Conservation (phyloP, 2,797 vertebrate species). For the Chaunax sp. region DNA sequence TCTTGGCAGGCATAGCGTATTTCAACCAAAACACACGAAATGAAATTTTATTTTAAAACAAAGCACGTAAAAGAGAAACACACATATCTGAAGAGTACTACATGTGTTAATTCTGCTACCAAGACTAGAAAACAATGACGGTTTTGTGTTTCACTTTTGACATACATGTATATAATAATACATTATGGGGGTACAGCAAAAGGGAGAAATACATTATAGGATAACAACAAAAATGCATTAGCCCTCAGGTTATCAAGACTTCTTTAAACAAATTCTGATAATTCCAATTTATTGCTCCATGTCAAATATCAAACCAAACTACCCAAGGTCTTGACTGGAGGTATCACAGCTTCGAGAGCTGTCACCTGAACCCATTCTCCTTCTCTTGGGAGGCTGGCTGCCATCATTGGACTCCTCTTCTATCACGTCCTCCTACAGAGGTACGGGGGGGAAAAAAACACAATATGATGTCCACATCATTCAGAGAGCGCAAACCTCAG, state of each 20-base stretch:
- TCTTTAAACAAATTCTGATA: background rate
- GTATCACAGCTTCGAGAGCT: slow-evolving; percentile 96
- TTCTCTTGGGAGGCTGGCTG: slow-evolving; percentile 93
- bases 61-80: too few relatives aligned
- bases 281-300: background rate
- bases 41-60: too few relatives aligned
- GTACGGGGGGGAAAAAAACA: background rate
- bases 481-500: background rate
- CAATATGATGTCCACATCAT: background rate
- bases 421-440: slow-evolving; percentile 88
- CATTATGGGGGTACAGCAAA: background rate
- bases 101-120: too few relatives aligned
- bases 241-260: background rate
- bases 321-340: slow-evolving; percentile 93
- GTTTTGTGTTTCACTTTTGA: background rate
- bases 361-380: slow-evolving; percentile 95
- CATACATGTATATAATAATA: background rate
- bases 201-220: background rate
- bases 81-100: too few relatives aligned
- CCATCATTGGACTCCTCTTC: slow-evolving; percentile 96
- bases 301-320: slow-evolving; percentile 23
- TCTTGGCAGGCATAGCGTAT: too few relatives aligned
- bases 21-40: too few relatives aligned
- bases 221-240: background rate
- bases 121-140: background rate